Evolutionary conservation across 2,888 invertebrate species (phyloP).

Genomic region (Pomacea canaliculata): DNA sequence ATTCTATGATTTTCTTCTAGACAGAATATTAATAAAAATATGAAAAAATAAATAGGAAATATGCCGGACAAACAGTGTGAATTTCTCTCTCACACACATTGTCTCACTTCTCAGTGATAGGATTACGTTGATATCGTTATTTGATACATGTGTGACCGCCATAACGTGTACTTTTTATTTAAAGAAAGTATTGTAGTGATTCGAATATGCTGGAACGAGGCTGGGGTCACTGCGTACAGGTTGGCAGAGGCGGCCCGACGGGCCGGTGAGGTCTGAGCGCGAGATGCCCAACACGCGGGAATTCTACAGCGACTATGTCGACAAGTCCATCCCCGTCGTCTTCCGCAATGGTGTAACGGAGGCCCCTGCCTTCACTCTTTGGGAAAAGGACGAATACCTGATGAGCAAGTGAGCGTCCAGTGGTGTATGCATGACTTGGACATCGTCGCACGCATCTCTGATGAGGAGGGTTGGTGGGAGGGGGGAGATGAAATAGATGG

Average conservation of each 20-base stretch:
- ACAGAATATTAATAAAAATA: too few relatives aligned
- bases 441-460: background rate
- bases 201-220: too few relatives aligned
- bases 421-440: background rate
- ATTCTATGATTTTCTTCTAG: too few relatives aligned
- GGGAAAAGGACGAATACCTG: conserved; percentile 63
- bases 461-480: background rate
- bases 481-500: background rate
- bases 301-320: conserved; percentile 61
- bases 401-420: conserved; percentile 49
- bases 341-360: conserved; percentile 54
- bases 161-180: too few relatives aligned
- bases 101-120: too few relatives aligned
- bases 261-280: conserved; percentile 51
- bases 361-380: conserved; percentile 52
- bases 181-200: too few relatives aligned
- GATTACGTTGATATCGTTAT: too few relatives aligned
- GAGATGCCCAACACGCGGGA: conserved; percentile 49
- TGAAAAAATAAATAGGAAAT: too few relatives aligned
- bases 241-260: conserved; percentile 63
- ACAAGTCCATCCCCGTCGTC: conserved; percentile 53
- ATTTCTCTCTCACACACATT: too few relatives aligned
- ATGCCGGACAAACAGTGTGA: too few relatives aligned
- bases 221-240: conserved; percentile 42
- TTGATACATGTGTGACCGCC: too few relatives aligned